A percentile compares a stretch with the other conserved stretches of the same genome.
phyloP scores from a whole-genome alignment of 2,113 vertebrate species.

The Alexandromys fortis region DNA sequence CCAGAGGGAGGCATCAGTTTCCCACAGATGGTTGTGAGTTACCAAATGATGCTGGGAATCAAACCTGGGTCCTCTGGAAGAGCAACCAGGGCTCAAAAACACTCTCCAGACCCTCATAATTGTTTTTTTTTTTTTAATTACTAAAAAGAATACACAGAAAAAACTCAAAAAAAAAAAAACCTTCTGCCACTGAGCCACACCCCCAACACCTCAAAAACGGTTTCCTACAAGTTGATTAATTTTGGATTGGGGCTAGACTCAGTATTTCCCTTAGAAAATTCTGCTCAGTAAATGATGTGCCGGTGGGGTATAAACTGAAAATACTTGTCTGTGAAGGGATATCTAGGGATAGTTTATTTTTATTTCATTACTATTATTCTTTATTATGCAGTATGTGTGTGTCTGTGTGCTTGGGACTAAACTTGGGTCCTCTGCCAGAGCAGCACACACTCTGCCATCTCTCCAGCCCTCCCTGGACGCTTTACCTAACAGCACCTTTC shows the following conservation, averaged over 20 bases:
- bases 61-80: not conserved
- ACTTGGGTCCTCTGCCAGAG: not conserved
- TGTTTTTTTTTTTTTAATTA: not conserved
- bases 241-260: not conserved
- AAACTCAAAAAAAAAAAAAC: not conserved
- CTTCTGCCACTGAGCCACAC: not conserved
- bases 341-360: not conserved
- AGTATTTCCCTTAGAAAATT: constrained; percentile 4
- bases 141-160: not conserved
- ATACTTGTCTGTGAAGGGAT: not conserved
- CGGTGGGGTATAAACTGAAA: not conserved
- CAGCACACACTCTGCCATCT: not conserved
- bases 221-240: not conserved
- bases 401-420: not conserved
- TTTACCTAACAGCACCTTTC: not conserved
- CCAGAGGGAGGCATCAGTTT: not conserved
- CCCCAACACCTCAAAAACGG: not conserved
- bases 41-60: not conserved
- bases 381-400: not conserved
- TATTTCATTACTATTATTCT: not conserved
- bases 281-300: not conserved
- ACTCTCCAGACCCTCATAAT: not conserved
- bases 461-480: not conserved
- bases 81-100: not conserved
- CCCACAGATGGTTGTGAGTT: not conserved